Base-by-base conservation (phyloP, 2,113 vertebrate genomes). In the Gobius niger region DNA sequence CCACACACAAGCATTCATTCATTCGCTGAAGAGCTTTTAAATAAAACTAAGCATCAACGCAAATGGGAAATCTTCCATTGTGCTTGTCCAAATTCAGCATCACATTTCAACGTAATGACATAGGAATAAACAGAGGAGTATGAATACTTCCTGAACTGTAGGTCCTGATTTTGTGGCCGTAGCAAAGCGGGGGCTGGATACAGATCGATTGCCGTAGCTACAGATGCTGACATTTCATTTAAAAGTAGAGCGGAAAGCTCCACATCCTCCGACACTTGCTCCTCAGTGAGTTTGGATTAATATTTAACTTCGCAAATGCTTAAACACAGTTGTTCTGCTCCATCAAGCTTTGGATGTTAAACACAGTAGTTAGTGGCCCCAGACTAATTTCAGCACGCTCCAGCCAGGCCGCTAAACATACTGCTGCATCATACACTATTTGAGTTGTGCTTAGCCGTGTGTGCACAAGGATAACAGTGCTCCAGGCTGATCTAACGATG, bases 151-250 rank as follows among this genome's bases (percentile, higher is more conserved):
- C 24, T 34, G 24, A 34, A 34, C 24, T 34, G 24, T 47, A 49
- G 52, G 72, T 73, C 57, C 68, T 56, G 60, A 68, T 76, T 71
- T 61, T 60, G 66, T 67, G 51, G 63, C 7, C 7, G 9, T 62
- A 47, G 63, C 6, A 14, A 12, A 16, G 52, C n/a, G 34, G 63
- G 10, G 14, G 12, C 68, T 63, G 1, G 63, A 73, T 70, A 56
- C 9, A 74, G 68, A 80, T 18, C 4, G 64, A 82, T 75, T 16
- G 42, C 63, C 70, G 10, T 10, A 41, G 44, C 75, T 65, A 61
- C 47, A 66, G 63, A 73, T 52, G 47, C 49, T 77, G 80, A 82
- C 70, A 65, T 76, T 76, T 78, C 65, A 76, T 70, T 77, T 65
- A 59, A 46, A 82, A 63, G 64, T 65, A 7, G 12, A 72, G 69